Conservation (phyloP, 2,797 vertebrate genomes). For the Esox masquinongy region DNA sequence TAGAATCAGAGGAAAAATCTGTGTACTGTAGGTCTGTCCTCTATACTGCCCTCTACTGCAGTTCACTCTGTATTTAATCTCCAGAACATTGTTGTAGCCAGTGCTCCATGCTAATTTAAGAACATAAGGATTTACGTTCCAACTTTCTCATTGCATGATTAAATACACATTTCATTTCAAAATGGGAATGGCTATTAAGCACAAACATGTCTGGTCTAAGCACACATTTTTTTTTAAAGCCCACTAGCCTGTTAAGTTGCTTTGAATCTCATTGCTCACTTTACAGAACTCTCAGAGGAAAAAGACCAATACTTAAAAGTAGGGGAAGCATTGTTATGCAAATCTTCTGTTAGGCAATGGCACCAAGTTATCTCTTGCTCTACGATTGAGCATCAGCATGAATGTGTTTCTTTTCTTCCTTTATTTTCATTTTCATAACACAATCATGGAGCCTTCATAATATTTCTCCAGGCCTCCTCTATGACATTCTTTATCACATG, state of each 20-base stretch:
- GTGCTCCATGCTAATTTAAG: background rate
- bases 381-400: conserved; percentile 33
- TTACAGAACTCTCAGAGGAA: conserved; percentile 8
- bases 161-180: background rate
- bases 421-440: conserved; percentile 52
- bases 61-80: background rate
- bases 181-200: background rate
- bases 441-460: conserved; percentile 41
- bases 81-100: background rate
- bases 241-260: background rate
- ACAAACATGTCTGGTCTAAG: conserved; percentile 1
- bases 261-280: background rate
- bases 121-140: background rate
- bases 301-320: background rate
- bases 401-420: conserved; percentile 21
- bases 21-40: background rate
- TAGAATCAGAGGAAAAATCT: background rate
- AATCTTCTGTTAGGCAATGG: conserved; percentile 23
- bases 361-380: conserved; percentile 1
- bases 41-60: background rate
- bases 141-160: background rate
- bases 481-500: conserved; percentile 44
- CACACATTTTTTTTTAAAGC: background rate
- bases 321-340: conserved; percentile 37
- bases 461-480: conserved; percentile 36